Evolutionary conservation across 1,140 invertebrate genomes (phyloP), one percentile per base, ranked within the genome.

Genomic region (Gonatopus flavifemur): DNA sequence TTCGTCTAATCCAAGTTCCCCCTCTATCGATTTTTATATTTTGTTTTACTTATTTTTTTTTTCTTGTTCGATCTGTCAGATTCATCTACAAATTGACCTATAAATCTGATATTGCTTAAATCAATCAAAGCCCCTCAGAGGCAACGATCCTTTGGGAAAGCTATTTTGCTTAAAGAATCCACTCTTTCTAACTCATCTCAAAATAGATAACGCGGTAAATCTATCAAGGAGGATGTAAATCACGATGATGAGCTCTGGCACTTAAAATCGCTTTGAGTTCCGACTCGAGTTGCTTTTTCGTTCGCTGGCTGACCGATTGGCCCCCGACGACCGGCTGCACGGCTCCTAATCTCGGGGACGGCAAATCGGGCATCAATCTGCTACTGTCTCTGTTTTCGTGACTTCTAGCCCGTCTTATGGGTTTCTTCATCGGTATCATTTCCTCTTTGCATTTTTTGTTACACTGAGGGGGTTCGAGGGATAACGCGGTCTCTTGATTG

Each of bases 41-140:
- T n/a, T n/a, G n/a, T 13, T 45, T 37, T 45, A 45, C 38, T 9
- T 51, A 41, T 43, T 49, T 33, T 47, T 39, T 49, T 54, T 46
- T 44, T 49, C 21, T 56, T 49, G 32, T 40, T 55, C 59, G 61
- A 58, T 57, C 37, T 63, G 54, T 53, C 52, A 59, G 59, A 66
- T 68, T 70, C 57, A 36, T 66, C 66, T 78, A 78, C 58, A 76
- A 77, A 76, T 77, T 74, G 74, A 76, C 74, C 74, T 78, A 77
- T 67, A 73, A 77, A 73, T 76, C 69, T 72, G 72, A 78, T 76
- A 78, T 77, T 77, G 68, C 74, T 78, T 78, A 69, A 75, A 71
- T 73, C 70, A 69, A 74, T 67, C 55, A 71, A 67, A 74, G 76
- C 76, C 76, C 72, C 74, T 78, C 74, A 77, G 69, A 77, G 76